A percentile compares a stretch with the other conserved stretches of the same genome.
Evolutionary conservation across 35 echinoderm and acorn worm species (phyloP).

Genomic region (Heliocidaris erythrogramma): DNA sequence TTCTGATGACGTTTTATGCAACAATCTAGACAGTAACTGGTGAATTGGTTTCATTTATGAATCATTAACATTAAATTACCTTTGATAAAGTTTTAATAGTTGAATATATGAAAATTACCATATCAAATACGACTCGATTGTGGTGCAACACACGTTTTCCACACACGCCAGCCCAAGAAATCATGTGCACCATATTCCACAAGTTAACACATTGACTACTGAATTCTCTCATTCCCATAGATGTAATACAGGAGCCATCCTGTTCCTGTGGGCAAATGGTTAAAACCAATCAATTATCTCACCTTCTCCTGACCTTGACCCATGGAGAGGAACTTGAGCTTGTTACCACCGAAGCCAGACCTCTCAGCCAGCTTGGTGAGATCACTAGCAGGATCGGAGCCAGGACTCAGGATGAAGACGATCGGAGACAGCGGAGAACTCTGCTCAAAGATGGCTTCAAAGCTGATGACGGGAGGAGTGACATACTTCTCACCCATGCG

Average conservation of each 20-base stretch:
- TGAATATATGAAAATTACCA: background rate
- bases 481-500: conserved; percentile 99
- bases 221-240: too few species aligned
- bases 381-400: conserved; percentile 96
- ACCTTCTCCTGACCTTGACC: conserved; percentile 98
- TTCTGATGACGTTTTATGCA: too few species aligned
- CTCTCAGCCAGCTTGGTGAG: conserved; percentile 95
- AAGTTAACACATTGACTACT: too few species aligned
- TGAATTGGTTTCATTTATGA: too few species aligned
- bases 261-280: too few species aligned
- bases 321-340: conserved; percentile 97
- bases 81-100: too few species aligned
- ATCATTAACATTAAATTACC: too few species aligned
- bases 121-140: background rate
- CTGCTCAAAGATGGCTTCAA: conserved; percentile 97
- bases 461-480: conserved; percentile 97
- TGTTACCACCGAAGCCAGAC: conserved; percentile 96
- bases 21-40: too few species aligned
- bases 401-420: conserved; percentile 97
- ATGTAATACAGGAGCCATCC: too few species aligned
- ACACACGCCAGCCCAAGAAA: too few species aligned
- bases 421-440: conserved; percentile 93
- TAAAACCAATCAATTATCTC: background rate
- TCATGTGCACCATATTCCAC: too few species aligned
- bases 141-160: too few species aligned